Base-by-base conservation (phyloP, 2,888 invertebrate genomes). In the Lacanobia oleracea region DNA sequence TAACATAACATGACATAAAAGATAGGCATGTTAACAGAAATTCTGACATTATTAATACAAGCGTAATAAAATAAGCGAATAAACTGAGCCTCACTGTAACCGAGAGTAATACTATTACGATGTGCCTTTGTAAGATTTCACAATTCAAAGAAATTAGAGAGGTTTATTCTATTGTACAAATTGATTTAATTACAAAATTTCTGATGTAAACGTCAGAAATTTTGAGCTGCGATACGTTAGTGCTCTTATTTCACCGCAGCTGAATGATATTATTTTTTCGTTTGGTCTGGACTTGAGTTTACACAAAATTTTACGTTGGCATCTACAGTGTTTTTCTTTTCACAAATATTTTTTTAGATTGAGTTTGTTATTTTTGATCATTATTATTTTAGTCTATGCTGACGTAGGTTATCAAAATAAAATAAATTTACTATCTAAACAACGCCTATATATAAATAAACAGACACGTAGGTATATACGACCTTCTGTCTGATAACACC, bases 31-130 rank as follows among this genome's bases (percentile, higher is more conserved):
- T 45, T 8, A 53, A 61, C 12, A 48, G 1, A 37, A 57, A 72
- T 51, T 68, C 66, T 16, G 2, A 62, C 27, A 48, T 48, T 48
- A 50, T 50, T 59, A 72, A 64, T 67, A 53, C 37, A 61, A 12
- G 53, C 23, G 8, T 72, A 72, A 64, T 74, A 63, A 72, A 70
- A 72, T 82, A 70, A 70, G n/a, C 10, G 56, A 79, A 73, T 69
- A 60, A 78, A 76, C 61, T 21, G 16, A 23, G 40, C 18, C 33
- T 14, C 60, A 69, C 27, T 61, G 66, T 69, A 67, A 72, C 61
- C 56, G 75, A 72, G 37, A 33, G 50, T 83, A 83, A 83, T 78
- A 64, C 33, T 37, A 76, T 84, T 72, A 81, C 33, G 59, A 61
- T 68, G 57, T 53, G 59, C 67, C 73, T 77, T 81, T 77, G 59